These are phyloP conservation scores for Hycleus cichorii DNA, from an alignment of 1,140 invertebrate species.

Conservation along the genomic window DNA sequence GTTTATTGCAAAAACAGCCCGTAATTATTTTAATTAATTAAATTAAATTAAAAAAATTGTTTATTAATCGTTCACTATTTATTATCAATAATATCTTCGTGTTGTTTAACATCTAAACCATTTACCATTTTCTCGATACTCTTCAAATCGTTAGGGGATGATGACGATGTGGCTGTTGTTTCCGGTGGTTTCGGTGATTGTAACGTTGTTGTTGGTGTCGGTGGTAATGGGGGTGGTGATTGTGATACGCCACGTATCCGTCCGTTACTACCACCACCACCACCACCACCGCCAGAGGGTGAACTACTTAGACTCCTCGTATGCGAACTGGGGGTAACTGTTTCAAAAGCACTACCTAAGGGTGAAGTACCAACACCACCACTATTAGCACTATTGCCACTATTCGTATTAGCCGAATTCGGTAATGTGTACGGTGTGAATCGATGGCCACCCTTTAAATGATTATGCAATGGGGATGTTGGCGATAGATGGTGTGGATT, in stretches of 20 bases:
- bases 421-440: conserved; percentile 81
- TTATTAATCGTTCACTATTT: conserved; percentile 23
- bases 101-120: conserved; percentile 71
- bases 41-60: neutral
- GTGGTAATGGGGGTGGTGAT: conserved; percentile 47
- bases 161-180: conserved; percentile 34
- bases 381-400: neutral
- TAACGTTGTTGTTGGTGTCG: conserved; percentile 46
- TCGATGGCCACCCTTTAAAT: conserved; percentile 53
- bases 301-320: conserved; percentile 62
- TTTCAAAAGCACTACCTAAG: conserved; percentile 73
- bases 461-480: conserved; percentile 46
- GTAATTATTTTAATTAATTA: neutral
- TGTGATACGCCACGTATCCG: conserved; percentile 43
- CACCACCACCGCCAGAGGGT: conserved; percentile 35
- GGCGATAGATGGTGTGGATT: conserved; percentile 44
- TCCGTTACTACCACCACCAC: neutral
- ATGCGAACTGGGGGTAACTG: conserved; percentile 63
- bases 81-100: conserved; percentile 19
- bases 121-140: conserved; percentile 97
- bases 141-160: conserved; percentile 70
- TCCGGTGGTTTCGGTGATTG: conserved; percentile 37
- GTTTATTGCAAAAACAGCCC: neutral
- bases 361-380: conserved; percentile 45
- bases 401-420: conserved; percentile 15